Conservation (phyloP, 2,797 vertebrate genomes). For the Valencia hispanica region DNA sequence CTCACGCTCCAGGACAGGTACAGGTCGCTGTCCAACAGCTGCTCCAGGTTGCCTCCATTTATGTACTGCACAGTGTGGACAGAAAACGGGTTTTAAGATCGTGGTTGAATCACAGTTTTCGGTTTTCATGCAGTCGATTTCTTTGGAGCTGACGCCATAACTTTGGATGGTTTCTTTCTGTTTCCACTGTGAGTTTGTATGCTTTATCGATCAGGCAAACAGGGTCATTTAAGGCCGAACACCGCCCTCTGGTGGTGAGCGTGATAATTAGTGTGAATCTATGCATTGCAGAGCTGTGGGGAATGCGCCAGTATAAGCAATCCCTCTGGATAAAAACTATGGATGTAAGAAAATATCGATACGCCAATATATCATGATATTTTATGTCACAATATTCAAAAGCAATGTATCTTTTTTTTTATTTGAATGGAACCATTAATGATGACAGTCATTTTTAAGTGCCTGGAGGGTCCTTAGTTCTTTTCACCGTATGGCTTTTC, state of each 20-base stretch:
- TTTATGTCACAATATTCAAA: too few species aligned
- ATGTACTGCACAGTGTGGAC: conserved; percentile 83
- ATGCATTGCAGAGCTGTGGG: background rate
- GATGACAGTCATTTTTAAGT: too few species aligned
- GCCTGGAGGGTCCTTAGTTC: too few species aligned
- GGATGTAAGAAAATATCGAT: too few species aligned
- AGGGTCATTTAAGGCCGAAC: background rate
- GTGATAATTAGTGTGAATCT: background rate
- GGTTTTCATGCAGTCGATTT: background rate
- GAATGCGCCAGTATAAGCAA: background rate
- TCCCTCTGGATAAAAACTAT: background rate
- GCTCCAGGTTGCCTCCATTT: conserved; percentile 94
- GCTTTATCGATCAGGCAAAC: background rate
- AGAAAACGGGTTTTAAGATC: background rate
- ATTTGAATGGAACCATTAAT: too few species aligned
- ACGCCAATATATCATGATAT: too few species aligned
- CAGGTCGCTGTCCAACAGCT: conserved; percentile 90
- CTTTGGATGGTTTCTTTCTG: background rate
- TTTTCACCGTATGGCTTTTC: too few species aligned
- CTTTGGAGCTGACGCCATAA: background rate
- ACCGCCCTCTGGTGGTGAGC: background rate
- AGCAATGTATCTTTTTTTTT: too few species aligned
- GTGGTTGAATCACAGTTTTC: background rate
- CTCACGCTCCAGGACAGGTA: conserved; percentile 87
- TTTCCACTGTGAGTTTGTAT: background rate